Base-by-base conservation (phyloP, 2,888 invertebrate genomes). In the Hyposoter dolosus region DNA sequence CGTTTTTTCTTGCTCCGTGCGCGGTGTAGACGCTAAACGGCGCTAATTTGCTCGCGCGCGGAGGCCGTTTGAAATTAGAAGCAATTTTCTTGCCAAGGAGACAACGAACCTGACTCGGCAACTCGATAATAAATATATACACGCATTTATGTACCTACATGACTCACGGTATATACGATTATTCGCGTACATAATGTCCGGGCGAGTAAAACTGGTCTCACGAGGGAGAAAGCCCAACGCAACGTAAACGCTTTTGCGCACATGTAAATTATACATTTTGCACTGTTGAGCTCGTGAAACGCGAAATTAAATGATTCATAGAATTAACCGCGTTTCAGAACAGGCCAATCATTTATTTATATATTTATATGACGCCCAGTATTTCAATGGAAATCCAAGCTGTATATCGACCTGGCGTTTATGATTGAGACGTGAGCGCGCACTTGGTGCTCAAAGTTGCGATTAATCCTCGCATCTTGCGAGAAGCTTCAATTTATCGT, bases 51-150 rank as follows among this genome's bases (percentile, higher is more conserved):
- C 23, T 71, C 72, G 80, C 68, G 83, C 75, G 81, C 74, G 85
- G 83, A 66, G 66, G 43, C 65, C 81, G 69, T 84, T 87, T 87
- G 84, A 60, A 86, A 87, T 77, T 77, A 82, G 86, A 74, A 86
- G 83, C 81, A 86, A 86, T 86, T 83, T 86, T 83, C 77, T 47
- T 45, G n/a, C 63, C 65, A 71, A 56, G 82, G 69, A 82, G 84
- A 84, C 82, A 84, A 84, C 84, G 86, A 87, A 87, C 86, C 69
- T 81, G 80, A 79, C 65, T 71, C 69, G 43, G 81, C 50, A 81
- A 74, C 81, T 83, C 74, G 72, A 77, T 83, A 75, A 65, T 19
- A 68, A 23, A 56, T 19, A 76, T 6, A 60, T 68, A 77, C 17
- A 47, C 63, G 23, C 12, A 50, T 43, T 3, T 56, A 74, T 68